Percentiles rank a stretch among this genome's conserved stretches.
phyloP scores from a whole-genome alignment of 2,113 vertebrate genomes.

The Ascaphus truei region DNA sequence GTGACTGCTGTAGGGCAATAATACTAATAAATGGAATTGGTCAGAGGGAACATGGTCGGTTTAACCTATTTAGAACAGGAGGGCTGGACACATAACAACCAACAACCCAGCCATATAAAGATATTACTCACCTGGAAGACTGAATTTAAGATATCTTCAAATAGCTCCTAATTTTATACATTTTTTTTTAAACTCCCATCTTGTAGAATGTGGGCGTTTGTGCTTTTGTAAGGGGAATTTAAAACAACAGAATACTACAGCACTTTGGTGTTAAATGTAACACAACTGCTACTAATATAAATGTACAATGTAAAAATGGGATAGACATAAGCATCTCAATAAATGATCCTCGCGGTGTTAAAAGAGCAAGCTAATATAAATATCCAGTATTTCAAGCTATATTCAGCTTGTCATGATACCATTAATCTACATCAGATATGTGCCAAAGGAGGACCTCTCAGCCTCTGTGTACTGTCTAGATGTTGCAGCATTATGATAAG shows the following conservation, averaged over 20 bases:
- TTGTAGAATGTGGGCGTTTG: no score
- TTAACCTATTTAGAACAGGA: background rate
- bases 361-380: background rate
- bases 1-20: background rate
- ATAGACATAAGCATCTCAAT: background rate
- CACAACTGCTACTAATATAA: no score
- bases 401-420: background rate
- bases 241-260: no score
- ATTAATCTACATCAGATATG: slow-evolving; percentile 37
- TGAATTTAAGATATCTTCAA: no score
- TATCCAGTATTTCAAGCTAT: background rate
- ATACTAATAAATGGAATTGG: background rate
- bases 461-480: slow-evolving; percentile 31
- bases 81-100: background rate
- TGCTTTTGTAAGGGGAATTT: no score
- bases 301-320: no score
- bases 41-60: background rate
- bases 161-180: no score
- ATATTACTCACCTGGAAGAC: no score
- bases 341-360: background rate
- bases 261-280: no score
- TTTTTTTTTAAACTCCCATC: no score
- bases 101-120: no score
- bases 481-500: slow-evolving; percentile 46
- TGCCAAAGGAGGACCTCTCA: slow-evolving; percentile 40